Evolutionary conservation across 2,113 vertebrate genomes (phyloP).

Genomic region (Planiliza haematocheilus): DNA sequence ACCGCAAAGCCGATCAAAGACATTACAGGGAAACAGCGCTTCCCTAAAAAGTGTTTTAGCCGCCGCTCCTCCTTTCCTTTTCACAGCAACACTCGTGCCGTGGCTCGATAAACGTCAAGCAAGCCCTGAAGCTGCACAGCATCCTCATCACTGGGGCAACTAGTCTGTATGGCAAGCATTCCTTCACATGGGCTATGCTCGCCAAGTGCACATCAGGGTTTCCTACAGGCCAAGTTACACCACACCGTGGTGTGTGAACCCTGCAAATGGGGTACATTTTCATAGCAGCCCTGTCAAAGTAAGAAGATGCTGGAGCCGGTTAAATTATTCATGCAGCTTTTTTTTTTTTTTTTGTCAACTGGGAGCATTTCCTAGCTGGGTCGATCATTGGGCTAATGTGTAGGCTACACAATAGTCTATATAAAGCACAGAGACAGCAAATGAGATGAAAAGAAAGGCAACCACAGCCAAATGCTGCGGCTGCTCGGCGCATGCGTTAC

Average conservation of each 20-base stretch:
- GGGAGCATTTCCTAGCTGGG: background rate
- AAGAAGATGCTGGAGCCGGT: conserved; percentile 8
- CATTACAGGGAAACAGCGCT: background rate
- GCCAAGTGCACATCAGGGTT: conserved; percentile 14
- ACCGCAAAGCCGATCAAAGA: background rate
- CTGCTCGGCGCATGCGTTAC: conserved; percentile 68
- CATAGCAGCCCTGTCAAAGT: conserved; percentile 42
- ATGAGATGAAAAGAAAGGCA: conserved; percentile 18
- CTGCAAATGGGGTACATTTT: conserved; percentile 26
- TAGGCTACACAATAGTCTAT: background rate
- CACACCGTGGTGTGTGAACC: conserved; percentile 14
- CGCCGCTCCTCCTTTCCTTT: conserved; percentile 3
- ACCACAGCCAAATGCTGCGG: too few species aligned
- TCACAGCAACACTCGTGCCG: background rate
- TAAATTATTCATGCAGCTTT: conserved; percentile 43
- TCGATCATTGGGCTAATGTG: background rate
- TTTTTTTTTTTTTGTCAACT: conserved; percentile 7
- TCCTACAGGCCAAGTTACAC: conserved; percentile 28
- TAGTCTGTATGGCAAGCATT: conserved; percentile 40
- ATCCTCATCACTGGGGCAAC: conserved; percentile 41
- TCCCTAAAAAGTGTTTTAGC: background rate
- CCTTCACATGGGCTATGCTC: conserved; percentile 28
- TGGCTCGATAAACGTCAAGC: background rate
- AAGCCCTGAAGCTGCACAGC: conserved; percentile 9
- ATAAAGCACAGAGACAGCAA: conserved; percentile 19